Percentiles rank a stretch among this genome's conserved stretches.
Evolutionary conservation across 2,888 invertebrate species (phyloP).

Genomic region (Drosophila subsilvestris): DNA sequence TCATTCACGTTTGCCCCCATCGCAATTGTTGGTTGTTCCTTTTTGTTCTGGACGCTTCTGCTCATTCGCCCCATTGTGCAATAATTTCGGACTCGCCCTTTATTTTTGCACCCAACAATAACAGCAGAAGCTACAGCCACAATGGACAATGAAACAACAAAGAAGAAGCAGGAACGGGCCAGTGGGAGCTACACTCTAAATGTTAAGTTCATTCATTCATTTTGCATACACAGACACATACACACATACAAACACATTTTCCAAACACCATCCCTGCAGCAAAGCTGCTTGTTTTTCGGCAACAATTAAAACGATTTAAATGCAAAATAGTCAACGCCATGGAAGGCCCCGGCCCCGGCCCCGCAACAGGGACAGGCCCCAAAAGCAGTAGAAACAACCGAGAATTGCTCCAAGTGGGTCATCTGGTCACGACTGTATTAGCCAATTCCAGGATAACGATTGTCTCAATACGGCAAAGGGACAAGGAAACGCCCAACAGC

Average conservation of each 20-base stretch:
- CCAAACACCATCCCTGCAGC: slow-evolving; percentile 15
- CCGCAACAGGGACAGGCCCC: background rate
- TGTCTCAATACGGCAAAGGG: background rate
- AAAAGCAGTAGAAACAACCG: background rate
- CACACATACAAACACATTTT: slow-evolving; percentile 2
- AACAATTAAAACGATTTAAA: slow-evolving; percentile 79
- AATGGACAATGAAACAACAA: slow-evolving; percentile 29
- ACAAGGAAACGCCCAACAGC: background rate
- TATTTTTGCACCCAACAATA: slow-evolving; percentile 43
- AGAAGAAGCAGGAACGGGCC: slow-evolving; percentile 2
- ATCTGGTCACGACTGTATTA: slow-evolving; percentile 32
- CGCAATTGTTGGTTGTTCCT: slow-evolving; percentile 30
- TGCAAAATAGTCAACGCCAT: slow-evolving; percentile 68
- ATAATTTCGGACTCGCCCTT: slow-evolving; percentile 44
- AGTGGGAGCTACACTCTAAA: slow-evolving; percentile 41
- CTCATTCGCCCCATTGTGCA: slow-evolving; percentile 74
- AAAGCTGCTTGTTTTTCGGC: slow-evolving; percentile 40
- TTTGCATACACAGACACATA: slow-evolving; percentile 36
- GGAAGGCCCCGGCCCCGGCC: background rate
- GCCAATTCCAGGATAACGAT: slow-evolving; percentile 26
- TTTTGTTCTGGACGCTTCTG: slow-evolving; percentile 27
- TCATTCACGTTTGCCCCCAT: slow-evolving; percentile 4
- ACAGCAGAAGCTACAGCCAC: slow-evolving; percentile 8
- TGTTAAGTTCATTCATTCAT: slow-evolving; percentile 68
- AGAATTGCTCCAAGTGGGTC: slow-evolving; percentile 37